Conservation (phyloP, 2,113 vertebrate genomes). For the Erythrocercus mccallii region DNA sequence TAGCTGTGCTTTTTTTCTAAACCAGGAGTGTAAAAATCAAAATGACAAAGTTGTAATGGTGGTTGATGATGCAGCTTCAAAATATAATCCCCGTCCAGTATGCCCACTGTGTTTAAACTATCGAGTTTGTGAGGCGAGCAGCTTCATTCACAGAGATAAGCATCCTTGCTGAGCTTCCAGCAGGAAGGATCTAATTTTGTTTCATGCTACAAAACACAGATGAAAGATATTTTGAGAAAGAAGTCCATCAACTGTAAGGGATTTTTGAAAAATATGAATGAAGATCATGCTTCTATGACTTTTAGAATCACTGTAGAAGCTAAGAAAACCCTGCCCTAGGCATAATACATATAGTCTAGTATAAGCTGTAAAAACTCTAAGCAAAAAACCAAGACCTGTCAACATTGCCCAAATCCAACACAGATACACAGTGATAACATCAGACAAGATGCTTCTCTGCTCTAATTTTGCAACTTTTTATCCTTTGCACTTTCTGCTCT, state of each 20-base stretch:
- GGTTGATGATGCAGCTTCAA: background rate
- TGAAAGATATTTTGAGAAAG: background rate
- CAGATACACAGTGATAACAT: background rate
- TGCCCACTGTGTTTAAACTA: background rate
- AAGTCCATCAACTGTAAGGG: background rate
- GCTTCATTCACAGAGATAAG: background rate
- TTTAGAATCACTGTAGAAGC: background rate
- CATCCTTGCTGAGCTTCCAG: background rate
- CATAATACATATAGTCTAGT: background rate
- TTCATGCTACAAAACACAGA: background rate
- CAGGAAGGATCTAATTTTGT: background rate
- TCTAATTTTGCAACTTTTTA: background rate
- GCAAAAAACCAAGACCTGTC: background rate
- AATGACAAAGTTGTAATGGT: background rate
- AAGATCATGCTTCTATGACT: background rate
- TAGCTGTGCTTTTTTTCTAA: background rate
- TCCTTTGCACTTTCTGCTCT: background rate
- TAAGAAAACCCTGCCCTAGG: background rate
- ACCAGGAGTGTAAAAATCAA: background rate
- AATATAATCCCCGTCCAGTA: background rate
- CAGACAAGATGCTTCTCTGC: background rate
- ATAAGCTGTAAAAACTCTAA: background rate
- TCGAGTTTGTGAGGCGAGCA: background rate
- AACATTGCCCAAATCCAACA: background rate
- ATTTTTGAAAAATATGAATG: background rate